A percentile compares a stretch with the other conserved stretches of the same genome.
phyloP scores from a whole-genome alignment of 2,113 vertebrate genomes.

The Archocentrus centrarchus region DNA sequence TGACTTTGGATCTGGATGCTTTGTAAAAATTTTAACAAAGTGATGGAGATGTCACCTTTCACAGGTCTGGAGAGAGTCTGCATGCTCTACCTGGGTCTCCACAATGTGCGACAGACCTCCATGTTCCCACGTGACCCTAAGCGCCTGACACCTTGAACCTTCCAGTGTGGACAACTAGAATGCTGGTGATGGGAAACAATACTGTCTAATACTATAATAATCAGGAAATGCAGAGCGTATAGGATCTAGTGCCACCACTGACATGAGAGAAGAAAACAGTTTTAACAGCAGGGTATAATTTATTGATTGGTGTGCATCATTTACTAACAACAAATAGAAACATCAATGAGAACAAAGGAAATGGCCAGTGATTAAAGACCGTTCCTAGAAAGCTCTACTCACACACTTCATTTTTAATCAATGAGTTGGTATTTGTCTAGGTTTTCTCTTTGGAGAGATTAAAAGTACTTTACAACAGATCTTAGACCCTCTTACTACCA shows the following conservation, averaged over 20 bases:
- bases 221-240: background rate
- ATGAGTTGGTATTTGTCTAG: conserved; percentile 26
- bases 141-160: conserved; percentile 91
- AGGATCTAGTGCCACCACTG: conserved; percentile 38
- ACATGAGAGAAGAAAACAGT: conserved; percentile 25
- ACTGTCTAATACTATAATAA: conserved; percentile 32
- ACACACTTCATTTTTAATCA: conserved; percentile 12
- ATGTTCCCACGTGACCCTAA: conserved; percentile 99
- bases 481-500: conserved; percentile 48
- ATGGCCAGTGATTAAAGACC: conserved; percentile 5
- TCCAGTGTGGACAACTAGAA: conserved; percentile 16
- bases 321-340: conserved; percentile 40
- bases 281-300: conserved; percentile 26
- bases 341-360: conserved; percentile 3
- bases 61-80: conserved; percentile 96
- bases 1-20: background rate
- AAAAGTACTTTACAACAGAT: conserved; percentile 23
- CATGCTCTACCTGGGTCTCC: conserved; percentile 96
- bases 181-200: conserved; percentile 35
- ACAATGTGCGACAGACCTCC: conserved; percentile 97
- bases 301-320: conserved; percentile 41
- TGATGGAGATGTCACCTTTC: conserved; percentile 19
- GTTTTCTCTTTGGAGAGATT: conserved; percentile 47
- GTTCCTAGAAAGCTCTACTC: conserved; percentile 7
- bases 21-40: background rate